Conservation (phyloP, 1,140 invertebrate species). For the Littorina saxatilis region DNA sequence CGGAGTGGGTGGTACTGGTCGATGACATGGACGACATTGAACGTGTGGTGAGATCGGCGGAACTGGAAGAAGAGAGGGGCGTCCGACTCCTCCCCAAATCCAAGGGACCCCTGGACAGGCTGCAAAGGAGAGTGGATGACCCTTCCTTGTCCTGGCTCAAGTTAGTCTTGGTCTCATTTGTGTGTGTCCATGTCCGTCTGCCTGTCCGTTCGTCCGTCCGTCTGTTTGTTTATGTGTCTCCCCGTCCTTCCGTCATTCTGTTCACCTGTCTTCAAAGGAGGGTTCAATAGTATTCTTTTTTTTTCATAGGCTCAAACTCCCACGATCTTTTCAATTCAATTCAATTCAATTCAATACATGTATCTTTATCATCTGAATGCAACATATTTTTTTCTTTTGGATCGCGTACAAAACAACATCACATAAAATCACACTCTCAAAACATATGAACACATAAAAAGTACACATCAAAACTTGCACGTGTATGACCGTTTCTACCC, state of each 20-base stretch:
- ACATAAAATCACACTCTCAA: too few relatives aligned
- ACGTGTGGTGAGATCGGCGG: neutral
- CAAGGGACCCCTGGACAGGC: neutral
- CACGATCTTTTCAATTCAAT: too few relatives aligned
- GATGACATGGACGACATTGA: conserved; percentile 19
- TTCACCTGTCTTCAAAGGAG: neutral
- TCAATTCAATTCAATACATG: too few relatives aligned
- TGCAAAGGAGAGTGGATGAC: neutral
- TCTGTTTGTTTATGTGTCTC: neutral
- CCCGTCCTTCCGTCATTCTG: neutral
- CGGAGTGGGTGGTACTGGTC: conserved; percentile 20
- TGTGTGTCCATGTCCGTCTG: neutral
- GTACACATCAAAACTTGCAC: too few relatives aligned
- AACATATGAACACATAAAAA: too few relatives aligned
- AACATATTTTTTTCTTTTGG: too few relatives aligned
- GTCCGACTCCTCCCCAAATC: neutral
- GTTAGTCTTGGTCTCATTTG: conserved; percentile 5
- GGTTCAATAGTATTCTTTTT: neutral
- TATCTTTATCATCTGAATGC: too few relatives aligned
- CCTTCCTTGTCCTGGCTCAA: neutral
- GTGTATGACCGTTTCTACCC: too few relatives aligned
- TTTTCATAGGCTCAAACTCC: neutral
- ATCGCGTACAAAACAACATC: too few relatives aligned
- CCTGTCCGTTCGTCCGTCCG: neutral
- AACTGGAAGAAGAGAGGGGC: neutral